Base-by-base conservation (phyloP, 2,113 vertebrate species). In the Trogon surrucura region DNA sequence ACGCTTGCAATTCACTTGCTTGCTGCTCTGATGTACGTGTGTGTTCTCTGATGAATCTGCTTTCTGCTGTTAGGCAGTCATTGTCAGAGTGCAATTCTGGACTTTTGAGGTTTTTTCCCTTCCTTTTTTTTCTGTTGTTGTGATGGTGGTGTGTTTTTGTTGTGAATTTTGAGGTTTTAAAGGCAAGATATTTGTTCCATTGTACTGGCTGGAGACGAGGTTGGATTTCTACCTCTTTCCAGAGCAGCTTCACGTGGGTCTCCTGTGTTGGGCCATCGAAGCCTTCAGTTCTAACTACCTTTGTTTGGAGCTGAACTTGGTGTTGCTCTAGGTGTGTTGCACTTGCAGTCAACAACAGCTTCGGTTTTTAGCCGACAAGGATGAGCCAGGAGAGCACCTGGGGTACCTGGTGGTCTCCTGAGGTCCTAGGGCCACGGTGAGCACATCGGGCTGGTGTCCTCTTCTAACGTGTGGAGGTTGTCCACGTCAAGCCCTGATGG, bases 221-320 rank as follows among this genome's bases (percentile, higher is more conserved):
- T 11, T 6, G 2, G 23, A 54, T 67, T 65, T 82, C 45, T 36
- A 54, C 20, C 50, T 77, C 12, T 0, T 17, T 13, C 3, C 20
- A 48, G 65, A 66, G 57, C 38, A 41, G 47, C 66, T 84, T 47
- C 38, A 10, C 0, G 1, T n/a, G 65, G 22, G 16, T 67, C 36
- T 86, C 21, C 21, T 16, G 15, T 11, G 27, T 45, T 30, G 19
- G 41, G 34, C 78, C 6, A 2, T 3, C 16, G 60, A 71, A 54
- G 26, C 26, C 48, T 29, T 48, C 20, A 70, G 25, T 32, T 71
- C 6, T 44, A 27, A 38, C 11, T 12, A 7, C 15, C 17, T 34
- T 62, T 5, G 0, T 58, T 78, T 41, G 0, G 14, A 69, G 27
- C 29, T 0, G 0, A 51, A 41, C 32, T 21, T 9, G 32, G 10